Evolutionary conservation across 2,888 invertebrate genomes (phyloP).

Genomic region (Netelia inedita): DNA sequence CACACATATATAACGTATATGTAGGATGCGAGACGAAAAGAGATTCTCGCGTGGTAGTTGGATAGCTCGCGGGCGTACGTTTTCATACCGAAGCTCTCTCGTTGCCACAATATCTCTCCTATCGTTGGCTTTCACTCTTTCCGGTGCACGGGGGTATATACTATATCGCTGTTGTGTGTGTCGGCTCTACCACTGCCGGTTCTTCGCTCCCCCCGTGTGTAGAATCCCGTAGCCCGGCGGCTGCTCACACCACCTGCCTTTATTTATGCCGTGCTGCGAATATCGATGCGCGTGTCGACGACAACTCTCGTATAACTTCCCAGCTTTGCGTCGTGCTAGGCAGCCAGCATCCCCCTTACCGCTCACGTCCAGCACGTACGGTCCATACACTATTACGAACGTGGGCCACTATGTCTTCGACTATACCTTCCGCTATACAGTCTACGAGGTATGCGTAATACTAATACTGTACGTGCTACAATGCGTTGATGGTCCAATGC

Average conservation of each 20-base stretch:
- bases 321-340: slow-evolving; percentile 42
- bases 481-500: slow-evolving; percentile 18
- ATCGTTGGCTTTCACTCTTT: slow-evolving; percentile 35
- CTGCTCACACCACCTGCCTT: slow-evolving; percentile 64
- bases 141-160: background rate
- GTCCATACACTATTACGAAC: slow-evolving; percentile 56
- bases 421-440: slow-evolving; percentile 24
- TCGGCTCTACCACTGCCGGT: background rate
- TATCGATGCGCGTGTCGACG: slow-evolving; percentile 70
- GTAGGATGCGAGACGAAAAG: slow-evolving; percentile 18
- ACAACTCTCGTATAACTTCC: slow-evolving; percentile 68
- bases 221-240: slow-evolving; percentile 65
- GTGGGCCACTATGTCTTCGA: slow-evolving; percentile 33
- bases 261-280: slow-evolving; percentile 69
- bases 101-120: slow-evolving; percentile 59
- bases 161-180: slow-evolving; percentile 35
- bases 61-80: slow-evolving; percentile 46
- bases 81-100: slow-evolving; percentile 50
- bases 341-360: slow-evolving; percentile 6
- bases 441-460: slow-evolving; percentile 52
- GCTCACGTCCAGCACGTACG: slow-evolving; percentile 18
- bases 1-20: background rate
- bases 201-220: slow-evolving; percentile 6
- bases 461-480: slow-evolving; percentile 47
- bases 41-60: slow-evolving; percentile 31